A percentile compares a stretch with the other conserved stretches of the same genome.
Evolutionary conservation across 2,113 vertebrate genomes (phyloP).

Genomic region (Crotalus helleri): DNA sequence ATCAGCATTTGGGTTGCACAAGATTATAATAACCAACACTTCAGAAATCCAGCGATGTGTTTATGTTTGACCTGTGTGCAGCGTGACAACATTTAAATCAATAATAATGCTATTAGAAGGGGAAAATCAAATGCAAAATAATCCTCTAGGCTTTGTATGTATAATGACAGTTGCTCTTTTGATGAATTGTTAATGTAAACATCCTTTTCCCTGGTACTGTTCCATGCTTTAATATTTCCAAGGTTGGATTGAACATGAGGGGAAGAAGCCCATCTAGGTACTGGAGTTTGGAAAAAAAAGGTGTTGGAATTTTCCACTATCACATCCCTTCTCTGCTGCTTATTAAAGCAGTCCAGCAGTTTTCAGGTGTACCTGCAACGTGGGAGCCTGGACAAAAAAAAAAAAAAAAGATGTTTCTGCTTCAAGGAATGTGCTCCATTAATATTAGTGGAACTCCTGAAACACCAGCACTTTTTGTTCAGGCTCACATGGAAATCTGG

Average conservation of each 20-base stretch:
- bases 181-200: slow-evolving; percentile 78
- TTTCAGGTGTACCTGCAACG: not conserved
- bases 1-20: slow-evolving; percentile 64
- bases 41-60: slow-evolving; percentile 76
- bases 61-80: slow-evolving; percentile 70
- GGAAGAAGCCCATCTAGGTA: not conserved
- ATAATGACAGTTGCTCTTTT: slow-evolving; percentile 78
- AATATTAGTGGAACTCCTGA: not conserved
- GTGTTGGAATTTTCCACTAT: not conserved
- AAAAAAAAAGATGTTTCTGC: not conserved
- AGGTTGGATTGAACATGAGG: not conserved
- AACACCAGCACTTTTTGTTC: not conserved
- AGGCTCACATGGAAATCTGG: not conserved
- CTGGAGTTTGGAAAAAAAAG: not conserved
- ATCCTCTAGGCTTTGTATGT: slow-evolving; percentile 69
- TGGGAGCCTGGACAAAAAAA: not conserved
- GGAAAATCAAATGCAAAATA: slow-evolving; percentile 83
- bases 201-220: slow-evolving; percentile 26
- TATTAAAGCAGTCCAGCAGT: not conserved
- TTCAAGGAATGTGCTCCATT: not conserved
- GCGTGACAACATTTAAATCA: slow-evolving; percentile 76
- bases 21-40: slow-evolving; percentile 77
- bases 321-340: not conserved
- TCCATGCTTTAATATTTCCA: not conserved
- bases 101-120: slow-evolving; percentile 81